Base-by-base conservation (phyloP, 2,797 vertebrate genomes). In the Melanotaenia nigrans region DNA sequence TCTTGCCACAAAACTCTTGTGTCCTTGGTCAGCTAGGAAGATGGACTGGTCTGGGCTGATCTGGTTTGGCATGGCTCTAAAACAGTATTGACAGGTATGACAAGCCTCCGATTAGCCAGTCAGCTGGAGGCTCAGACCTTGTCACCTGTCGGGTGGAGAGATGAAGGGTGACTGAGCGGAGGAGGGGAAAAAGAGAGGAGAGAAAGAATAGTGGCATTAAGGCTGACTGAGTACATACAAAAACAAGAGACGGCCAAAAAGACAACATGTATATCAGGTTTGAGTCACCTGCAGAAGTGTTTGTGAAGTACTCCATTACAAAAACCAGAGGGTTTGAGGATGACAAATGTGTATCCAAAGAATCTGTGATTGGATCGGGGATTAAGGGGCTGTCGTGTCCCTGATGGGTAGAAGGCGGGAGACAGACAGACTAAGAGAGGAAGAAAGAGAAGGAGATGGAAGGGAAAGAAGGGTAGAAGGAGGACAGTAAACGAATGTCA, bases 71-170 rank as follows among this genome's bases (percentile, higher is more conserved):
- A 68, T 54, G 56, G 78, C 75, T 75, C 55, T 68, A 82, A 93
- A 95, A 95, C 94, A 94, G 91, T 97, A 99, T 98, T 96, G 97
- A 96, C 97, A 98, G 95, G 93, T 95, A 95, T 97, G 97, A 97
- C 97, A 96, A 96, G 93, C 93, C 94, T 97, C 97, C 96, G 97
- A 99, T 98, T 97, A 96, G 95, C 95, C 95, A 96, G 96, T 97
- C 96, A 97, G 96, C 96, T 95, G 93, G 94, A 95, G 95, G 96
- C 94, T 94, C 93, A 93, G 94, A 81, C 93, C 95, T 94, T 96
- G 96, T 97, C 97, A 97, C 95, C 96, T 96, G 96, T 96, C 96
- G 96, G 95, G 95, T 95, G 94, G 94, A 95, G 95, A 96, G 95
- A 96, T 96, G 93, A 95, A 95, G 95, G 93, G 90, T 79, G 81